Evolutionary conservation across 2,888 invertebrate species (phyloP).

Genomic region (Heteromyza rotundicornis): DNA sequence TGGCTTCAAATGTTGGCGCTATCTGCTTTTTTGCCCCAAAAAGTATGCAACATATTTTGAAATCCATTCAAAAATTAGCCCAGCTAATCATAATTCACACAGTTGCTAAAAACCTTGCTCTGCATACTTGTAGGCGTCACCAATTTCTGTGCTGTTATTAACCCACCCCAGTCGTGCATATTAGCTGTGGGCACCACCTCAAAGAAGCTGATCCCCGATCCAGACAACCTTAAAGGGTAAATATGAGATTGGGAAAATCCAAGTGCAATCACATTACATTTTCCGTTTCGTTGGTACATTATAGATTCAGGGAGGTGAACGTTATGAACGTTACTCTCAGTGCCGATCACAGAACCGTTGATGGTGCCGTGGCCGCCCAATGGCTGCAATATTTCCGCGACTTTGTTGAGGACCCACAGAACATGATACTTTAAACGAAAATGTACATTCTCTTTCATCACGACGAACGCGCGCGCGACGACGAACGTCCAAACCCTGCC

Average conservation of each 20-base stretch:
- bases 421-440: conserved; percentile 86
- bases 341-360: conserved; percentile 96
- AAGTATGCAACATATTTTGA: too few relatives aligned
- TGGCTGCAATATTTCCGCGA: conserved; percentile 92
- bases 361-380: conserved; percentile 96
- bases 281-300: conserved; percentile 20
- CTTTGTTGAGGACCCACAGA: conserved; percentile 89
- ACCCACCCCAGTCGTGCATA: conserved; percentile 95
- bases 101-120: too few relatives aligned
- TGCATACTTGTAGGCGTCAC: conserved; percentile 73
- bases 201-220: conserved; percentile 76
- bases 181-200: conserved; percentile 87
- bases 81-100: too few relatives aligned
- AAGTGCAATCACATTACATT: not conserved
- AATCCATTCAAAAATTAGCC: too few relatives aligned
- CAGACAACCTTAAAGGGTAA: conserved; percentile 77
- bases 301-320: conserved; percentile 75
- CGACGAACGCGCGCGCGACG: too few relatives aligned
- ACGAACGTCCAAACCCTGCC: too few relatives aligned
- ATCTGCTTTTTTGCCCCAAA: too few relatives aligned
- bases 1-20: too few relatives aligned
- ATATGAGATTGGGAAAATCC: not conserved
- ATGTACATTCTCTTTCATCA: too few relatives aligned
- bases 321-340: conserved; percentile 91
- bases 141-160: conserved; percentile 91